A percentile compares a stretch with the other conserved stretches of the same genome.
phyloP scores from a whole-genome alignment of 2,888 invertebrate species.

The Celastrina argiolus region DNA sequence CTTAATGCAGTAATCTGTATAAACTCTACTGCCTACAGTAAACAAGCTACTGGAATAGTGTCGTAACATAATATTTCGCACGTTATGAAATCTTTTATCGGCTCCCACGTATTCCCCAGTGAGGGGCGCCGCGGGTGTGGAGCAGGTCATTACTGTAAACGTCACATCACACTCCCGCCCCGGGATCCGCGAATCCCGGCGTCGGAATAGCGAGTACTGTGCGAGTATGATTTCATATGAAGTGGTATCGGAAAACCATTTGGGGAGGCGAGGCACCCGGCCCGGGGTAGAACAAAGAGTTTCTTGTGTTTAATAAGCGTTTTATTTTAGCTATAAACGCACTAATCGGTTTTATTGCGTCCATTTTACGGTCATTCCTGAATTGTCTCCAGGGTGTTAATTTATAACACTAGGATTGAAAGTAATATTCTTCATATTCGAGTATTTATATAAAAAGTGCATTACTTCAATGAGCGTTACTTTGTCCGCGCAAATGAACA shows the following conservation, averaged over 20 bases:
- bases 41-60: not conserved
- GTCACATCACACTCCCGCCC: constrained; percentile 25
- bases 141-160: constrained; percentile 12
- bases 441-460: too few relatives aligned
- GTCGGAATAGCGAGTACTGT: constrained; percentile 39
- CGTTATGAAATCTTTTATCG: constrained; percentile 1
- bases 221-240: constrained; percentile 64
- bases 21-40: not conserved
- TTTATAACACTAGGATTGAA: too few relatives aligned
- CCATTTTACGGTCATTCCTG: not conserved
- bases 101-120: not conserved
- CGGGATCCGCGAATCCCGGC: constrained; percentile 38
- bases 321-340: not conserved
- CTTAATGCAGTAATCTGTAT: too few relatives aligned
- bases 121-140: not conserved
- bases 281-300: constrained; percentile 62
- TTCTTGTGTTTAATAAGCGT: constrained; percentile 35
- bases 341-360: not conserved
- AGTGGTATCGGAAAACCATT: constrained; percentile 72
- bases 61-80: not conserved
- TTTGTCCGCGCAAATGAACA: too few relatives aligned
- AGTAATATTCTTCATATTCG: too few relatives aligned
- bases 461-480: too few relatives aligned
- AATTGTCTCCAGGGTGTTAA: not conserved
- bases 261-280: constrained; percentile 49